phyloP scores from a whole-genome alignment of 2,888 invertebrate genomes.

The Prosopocoilus inquinatus region DNA sequence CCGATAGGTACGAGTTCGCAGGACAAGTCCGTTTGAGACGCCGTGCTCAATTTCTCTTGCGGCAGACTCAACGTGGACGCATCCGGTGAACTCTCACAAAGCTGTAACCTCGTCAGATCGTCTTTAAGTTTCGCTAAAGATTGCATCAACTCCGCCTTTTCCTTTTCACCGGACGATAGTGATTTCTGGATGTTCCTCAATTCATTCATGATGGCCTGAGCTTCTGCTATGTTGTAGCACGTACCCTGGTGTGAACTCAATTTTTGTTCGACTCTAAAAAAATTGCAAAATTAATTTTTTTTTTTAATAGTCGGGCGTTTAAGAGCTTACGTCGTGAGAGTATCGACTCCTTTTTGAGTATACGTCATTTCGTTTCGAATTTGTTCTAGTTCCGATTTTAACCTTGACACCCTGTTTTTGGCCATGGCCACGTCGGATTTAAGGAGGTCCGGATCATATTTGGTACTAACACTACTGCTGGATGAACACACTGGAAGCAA shows the following conservation, averaged over 20 bases:
- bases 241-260: constrained; percentile 79
- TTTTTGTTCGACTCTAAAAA: constrained; percentile 80
- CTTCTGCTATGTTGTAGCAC: constrained; percentile 90
- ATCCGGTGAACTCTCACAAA: constrained; percentile 79
- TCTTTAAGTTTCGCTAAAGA: constrained; percentile 91
- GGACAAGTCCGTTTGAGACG: constrained; percentile 93
- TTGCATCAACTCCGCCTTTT: constrained; percentile 91
- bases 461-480: constrained; percentile 82
- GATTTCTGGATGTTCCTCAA: constrained; percentile 91
- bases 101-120: constrained; percentile 82
- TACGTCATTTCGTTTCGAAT: constrained; percentile 89
- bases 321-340: constrained; percentile 76
- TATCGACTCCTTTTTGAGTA: constrained; percentile 90
- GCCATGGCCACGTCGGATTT: constrained; percentile 90
- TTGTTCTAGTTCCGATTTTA: constrained; percentile 87
- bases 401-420: constrained; percentile 80
- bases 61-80: constrained; percentile 78
- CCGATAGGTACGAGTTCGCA: constrained; percentile 87
- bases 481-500: constrained; percentile 77
- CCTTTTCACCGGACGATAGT: constrained; percentile 86
- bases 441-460: constrained; percentile 91
- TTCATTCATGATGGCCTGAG: constrained; percentile 94
- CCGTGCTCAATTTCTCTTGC: constrained; percentile 86
- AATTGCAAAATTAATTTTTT: background rate
- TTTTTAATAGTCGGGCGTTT: no score